Percentiles rank a stretch among this genome's conserved stretches.
Evolutionary conservation across 2,113 vertebrate genomes (phyloP).

Genomic region (Steatornis caripensis): DNA sequence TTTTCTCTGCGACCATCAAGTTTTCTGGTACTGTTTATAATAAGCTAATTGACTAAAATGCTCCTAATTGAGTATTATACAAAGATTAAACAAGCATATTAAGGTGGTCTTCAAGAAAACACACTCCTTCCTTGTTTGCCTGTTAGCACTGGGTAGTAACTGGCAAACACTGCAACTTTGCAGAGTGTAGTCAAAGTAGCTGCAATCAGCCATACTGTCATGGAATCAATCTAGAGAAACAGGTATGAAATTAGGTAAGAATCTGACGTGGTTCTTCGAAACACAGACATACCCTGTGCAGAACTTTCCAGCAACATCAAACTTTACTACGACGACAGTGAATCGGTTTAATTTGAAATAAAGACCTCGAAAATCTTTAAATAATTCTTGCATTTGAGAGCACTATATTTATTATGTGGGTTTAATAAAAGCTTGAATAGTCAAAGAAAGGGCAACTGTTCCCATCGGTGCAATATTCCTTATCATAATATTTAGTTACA

Average conservation of each 20-base stretch:
- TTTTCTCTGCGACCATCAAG: not conserved
- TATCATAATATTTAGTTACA: not conserved
- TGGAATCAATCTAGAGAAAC: not conserved
- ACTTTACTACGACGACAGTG: not conserved
- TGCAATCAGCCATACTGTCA: not conserved
- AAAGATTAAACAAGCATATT: not conserved
- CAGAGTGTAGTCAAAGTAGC: not conserved
- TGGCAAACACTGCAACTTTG: not conserved
- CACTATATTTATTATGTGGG: not conserved
- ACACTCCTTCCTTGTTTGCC: not conserved
- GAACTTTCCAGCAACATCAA: not conserved
- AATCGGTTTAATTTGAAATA: not conserved
- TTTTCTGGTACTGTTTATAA: not conserved
- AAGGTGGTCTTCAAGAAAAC: not conserved
- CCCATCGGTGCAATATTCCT: not conserved
- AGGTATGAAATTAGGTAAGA: not conserved
- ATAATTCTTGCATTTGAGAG: not conserved
- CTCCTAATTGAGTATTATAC: not conserved
- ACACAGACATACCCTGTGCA: not conserved
- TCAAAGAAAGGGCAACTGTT: not conserved
- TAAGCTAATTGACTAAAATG: not conserved
- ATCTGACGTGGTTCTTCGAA: not conserved
- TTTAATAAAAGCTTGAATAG: not conserved
- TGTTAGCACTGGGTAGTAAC: not conserved
- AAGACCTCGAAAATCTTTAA: not conserved